Base-by-base conservation (phyloP, 2,888 invertebrate genomes). In the Tenthredo scrophulariae region DNA sequence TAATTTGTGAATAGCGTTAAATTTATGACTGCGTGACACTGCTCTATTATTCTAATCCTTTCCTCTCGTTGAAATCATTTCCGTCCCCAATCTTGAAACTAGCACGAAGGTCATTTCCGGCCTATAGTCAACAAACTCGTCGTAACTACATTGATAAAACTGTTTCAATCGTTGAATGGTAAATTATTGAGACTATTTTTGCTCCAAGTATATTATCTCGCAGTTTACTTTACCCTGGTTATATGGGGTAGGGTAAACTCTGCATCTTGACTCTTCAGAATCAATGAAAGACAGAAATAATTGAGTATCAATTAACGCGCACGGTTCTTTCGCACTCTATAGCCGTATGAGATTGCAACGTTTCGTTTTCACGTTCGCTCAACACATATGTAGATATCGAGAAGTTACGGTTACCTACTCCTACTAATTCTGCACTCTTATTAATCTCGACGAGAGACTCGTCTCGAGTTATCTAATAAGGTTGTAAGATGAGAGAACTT, bases 401-500 rank as follows among this genome's bases (percentile, higher is more conserved):
- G 37, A 80, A 80, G 80, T 62, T 43, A 13, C 80, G 62, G 62
- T 26, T 80, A n/a, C 37, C 37, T 37, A 37, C 62, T 26, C 10
- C 33, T 26, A 33, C 62, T 80, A 65, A 80, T 65, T 65, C 54
- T 40, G 40, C 22, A 65, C 54, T 54, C 50, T 77, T 80, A 80
- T 26, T 80, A 80, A 80, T 80, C 33, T 65, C 33, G 33, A 50
- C 54, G 54, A 50, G 80, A 65, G 65, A 80, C 58, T 80, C 62
- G 62, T 80, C 80, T 62, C 29, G 54, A 43, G 54, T 77, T 77
- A 77, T 77, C 54, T 80, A 80, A 80, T 80, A 43, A 80, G 80
- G 62, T 62, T 80, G 80, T 65, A 65, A 83, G 86, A 85, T 83
- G 86, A 79, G 40, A 86, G 67, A 84, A 85, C 84, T 86, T 75